Evolutionary conservation across 92 coral and sea anemone genomes (phyloP).

Genomic region (Porites lobata): DNA sequence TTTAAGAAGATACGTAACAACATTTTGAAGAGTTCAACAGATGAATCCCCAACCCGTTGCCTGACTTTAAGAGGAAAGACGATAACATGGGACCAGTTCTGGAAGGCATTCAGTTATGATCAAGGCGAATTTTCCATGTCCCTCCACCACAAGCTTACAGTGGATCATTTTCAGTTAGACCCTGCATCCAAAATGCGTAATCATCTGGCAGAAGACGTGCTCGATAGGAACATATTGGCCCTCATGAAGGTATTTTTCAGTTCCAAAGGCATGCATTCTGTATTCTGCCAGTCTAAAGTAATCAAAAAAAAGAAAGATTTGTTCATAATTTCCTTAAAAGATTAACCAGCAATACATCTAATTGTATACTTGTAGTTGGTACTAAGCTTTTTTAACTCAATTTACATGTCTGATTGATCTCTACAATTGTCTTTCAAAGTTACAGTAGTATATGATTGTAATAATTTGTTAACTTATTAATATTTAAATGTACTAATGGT

Average conservation of each 20-base stretch:
- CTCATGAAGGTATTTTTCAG: constrained; percentile 51
- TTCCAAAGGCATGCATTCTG: too few relatives aligned
- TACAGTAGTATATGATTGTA: too few relatives aligned
- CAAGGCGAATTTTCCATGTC: constrained; percentile 67
- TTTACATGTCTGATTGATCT: too few relatives aligned
- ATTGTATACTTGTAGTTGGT: too few relatives aligned
- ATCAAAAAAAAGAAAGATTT: neutral
- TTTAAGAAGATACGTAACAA: constrained; percentile 62
- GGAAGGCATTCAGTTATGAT: constrained; percentile 61
- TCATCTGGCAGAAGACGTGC: constrained; percentile 71
- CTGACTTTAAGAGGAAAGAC: constrained; percentile 24
- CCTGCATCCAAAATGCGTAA: constrained; percentile 72
- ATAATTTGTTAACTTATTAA: too few relatives aligned
- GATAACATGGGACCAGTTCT: constrained; percentile 53
- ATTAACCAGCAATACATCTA: too few relatives aligned
- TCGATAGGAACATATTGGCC: constrained; percentile 56
- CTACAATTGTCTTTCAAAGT: too few relatives aligned
- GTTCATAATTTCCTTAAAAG: neutral
- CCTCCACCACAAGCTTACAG: constrained; percentile 58
- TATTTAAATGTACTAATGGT: neutral
- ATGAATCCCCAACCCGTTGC: constrained; percentile 35
- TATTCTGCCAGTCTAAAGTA: neutral
- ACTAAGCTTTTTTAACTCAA: too few relatives aligned
- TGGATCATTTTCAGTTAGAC: constrained; percentile 65
- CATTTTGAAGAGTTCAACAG: constrained; percentile 54